Percentiles rank a stretch among this genome's conserved stretches.
Evolutionary conservation across 2,113 vertebrate species (phyloP).

Genomic region (Daphoenositta chrysoptera): DNA sequence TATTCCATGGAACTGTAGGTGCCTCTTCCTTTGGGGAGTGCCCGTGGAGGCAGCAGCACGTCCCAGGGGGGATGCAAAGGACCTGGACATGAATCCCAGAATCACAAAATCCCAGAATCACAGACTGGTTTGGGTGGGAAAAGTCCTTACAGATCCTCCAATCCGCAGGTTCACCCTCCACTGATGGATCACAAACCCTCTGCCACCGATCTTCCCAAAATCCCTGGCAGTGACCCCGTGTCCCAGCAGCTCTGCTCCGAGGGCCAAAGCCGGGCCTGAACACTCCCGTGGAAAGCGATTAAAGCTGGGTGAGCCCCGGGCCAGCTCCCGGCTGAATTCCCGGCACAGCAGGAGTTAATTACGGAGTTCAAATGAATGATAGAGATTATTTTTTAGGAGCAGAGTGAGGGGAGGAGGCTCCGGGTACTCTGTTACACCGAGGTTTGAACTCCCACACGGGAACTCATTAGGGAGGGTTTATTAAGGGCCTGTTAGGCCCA

Average conservation of each 20-base stretch:
- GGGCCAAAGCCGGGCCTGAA: neutral
- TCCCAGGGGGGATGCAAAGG: neutral
- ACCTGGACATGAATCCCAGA: neutral
- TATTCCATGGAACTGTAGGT: neutral
- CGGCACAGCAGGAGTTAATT: neutral
- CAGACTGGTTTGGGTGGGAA: neutral
- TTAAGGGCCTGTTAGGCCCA: neutral
- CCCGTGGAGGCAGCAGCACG: neutral
- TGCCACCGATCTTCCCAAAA: neutral
- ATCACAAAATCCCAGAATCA: neutral
- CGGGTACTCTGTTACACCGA: neutral
- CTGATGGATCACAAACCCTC: neutral
- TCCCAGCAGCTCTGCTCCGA: neutral
- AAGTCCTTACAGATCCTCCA: neutral
- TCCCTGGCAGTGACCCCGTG: too few relatives aligned
- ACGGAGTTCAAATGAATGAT: neutral
- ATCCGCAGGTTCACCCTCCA: neutral
- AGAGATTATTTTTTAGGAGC: conserved; percentile 4
- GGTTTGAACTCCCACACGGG: neutral
- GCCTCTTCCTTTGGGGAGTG: neutral
- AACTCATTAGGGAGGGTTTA: conserved; percentile 39
- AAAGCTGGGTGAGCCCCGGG: neutral
- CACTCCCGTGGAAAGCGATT: neutral
- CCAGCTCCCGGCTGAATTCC: conserved; percentile 9
- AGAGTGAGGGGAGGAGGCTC: neutral